Base-by-base conservation (phyloP, 2,888 invertebrate species). In the Amblyteles armatorius region DNA sequence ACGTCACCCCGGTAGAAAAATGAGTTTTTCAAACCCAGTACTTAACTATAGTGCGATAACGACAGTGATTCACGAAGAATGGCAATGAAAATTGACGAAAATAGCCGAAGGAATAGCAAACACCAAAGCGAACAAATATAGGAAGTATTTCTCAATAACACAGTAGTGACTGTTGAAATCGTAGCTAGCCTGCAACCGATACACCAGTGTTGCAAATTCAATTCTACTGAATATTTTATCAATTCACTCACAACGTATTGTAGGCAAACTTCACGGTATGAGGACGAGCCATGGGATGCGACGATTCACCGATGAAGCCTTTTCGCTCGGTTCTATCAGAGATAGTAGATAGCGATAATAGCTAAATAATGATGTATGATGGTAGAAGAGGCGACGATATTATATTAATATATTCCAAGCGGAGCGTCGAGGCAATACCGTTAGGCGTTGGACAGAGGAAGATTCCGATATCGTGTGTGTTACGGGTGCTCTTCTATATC, bases 321-420 rank as follows among this genome's bases (percentile, higher is more conserved):
- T 57, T 22, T 26, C 57, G 57, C 26, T 22, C 57, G 13, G 13
- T 68, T 60, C 63, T 44, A n/a, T 29, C 52, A 44, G 71, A 69
- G 71, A 77, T 82, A 65, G 33, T 22, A 78, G 77, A 81, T 81
- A 84, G 78, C 81, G 77, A 81, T 81, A 84, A 81, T 78, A 44
- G 73, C 63, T 60, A 44, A 81, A 84, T 81, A 63, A 78, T 84
- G 67, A 78, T 74, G 60, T 73, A 36, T 11, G 84, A 71, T 52
- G 22, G 65, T 52, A 67, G 40, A 67, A 44, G 44, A 26, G 48
- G 36, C 65, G 36, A 74, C 33, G 78, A 79, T 74, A 82, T 79
- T 74, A 74, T 84, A 81, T 81, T 84, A 81, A 84, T 84, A 82
- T 79, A 82, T 79, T 82, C 60, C 19, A 19, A 79, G 65, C 55